Base-by-base conservation (phyloP, 2,888 invertebrate species). In the Psylliodes chrysocephalus region DNA sequence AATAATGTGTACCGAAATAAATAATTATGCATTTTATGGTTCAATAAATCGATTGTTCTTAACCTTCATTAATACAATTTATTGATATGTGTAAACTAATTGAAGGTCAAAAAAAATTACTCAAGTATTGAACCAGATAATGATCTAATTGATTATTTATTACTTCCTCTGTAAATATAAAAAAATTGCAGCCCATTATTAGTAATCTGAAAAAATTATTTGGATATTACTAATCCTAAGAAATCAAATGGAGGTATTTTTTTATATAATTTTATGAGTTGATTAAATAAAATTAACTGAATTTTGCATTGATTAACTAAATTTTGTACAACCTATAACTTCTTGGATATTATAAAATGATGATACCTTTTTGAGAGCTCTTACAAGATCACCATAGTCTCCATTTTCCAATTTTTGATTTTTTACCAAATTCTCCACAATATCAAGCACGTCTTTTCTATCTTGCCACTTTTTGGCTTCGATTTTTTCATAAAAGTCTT, bases 391-490 rank as follows among this genome's bases (percentile, higher is more conserved):
- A 1, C 93, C 94, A 82, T 96, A 98, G 77, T 98, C 98, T 0
- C 96, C 97, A 70, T 89, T 89, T 78, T 96, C 96, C 46, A 98
- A 81, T 80, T 92, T 96, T 0, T 94, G 96, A 78, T 88, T 88
- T 73, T 92, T 91, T 7, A 94, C 79, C 15, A 96, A 83, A 69
- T 87, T 88, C 69, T 95, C 94, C 8, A 98, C 80, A 0, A 86
- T 85, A 73, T 98, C 98, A 10, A 99, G 81, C 0, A 92, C 92
- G 79, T 98, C 97, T 79, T 96, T 97, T 22, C 99, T 86, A 61
- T 98, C 95, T 78, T 95, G 95, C 99, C 97, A 99, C 78, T 96
- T 98, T 82, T 95, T 97, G 0, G 94, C 94, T 75, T 98, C 96
- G 2, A 94, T 81, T 80, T 96, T 94, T 2, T 97, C 96, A 79